Evolutionary conservation across 2,797 vertebrate species (phyloP).

Genomic region (Semotilus atromaculatus): DNA sequence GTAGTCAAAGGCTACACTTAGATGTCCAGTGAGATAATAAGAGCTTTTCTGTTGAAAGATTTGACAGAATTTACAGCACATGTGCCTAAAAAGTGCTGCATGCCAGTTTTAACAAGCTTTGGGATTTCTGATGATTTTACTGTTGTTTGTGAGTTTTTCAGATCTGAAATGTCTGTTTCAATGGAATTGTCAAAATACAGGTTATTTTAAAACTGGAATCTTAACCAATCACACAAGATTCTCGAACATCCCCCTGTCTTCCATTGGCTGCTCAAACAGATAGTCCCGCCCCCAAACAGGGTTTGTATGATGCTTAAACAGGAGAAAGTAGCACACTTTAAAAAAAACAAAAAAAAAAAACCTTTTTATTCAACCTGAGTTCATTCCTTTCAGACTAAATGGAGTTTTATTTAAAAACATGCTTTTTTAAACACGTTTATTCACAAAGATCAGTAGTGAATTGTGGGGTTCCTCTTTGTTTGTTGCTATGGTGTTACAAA

Average conservation of each 20-base stretch:
- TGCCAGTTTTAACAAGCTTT: background rate
- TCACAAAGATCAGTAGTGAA: too few species aligned
- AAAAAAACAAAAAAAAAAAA: too few species aligned
- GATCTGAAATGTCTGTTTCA: background rate
- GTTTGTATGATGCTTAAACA: background rate
- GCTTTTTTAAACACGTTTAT: background rate
- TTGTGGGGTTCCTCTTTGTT: background rate
- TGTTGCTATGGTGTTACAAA: background rate
- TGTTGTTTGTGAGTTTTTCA: background rate
- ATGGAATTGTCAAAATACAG: background rate
- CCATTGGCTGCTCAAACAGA: background rate
- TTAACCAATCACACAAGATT: background rate
- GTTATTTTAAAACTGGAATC: background rate
- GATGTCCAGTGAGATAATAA: background rate
- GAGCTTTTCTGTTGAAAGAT: background rate
- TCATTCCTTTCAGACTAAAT: background rate
- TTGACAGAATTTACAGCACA: background rate
- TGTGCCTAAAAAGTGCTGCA: background rate
- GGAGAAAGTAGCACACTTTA: background rate
- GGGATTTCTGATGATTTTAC: too few species aligned
- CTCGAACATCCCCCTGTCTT: background rate
- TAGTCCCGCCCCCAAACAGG: background rate
- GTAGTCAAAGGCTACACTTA: background rate
- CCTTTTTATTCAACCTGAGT: background rate
- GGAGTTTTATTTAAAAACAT: background rate